phyloP scores from a whole-genome alignment of 2,113 vertebrate species.

The Carollia perspicillata region DNA sequence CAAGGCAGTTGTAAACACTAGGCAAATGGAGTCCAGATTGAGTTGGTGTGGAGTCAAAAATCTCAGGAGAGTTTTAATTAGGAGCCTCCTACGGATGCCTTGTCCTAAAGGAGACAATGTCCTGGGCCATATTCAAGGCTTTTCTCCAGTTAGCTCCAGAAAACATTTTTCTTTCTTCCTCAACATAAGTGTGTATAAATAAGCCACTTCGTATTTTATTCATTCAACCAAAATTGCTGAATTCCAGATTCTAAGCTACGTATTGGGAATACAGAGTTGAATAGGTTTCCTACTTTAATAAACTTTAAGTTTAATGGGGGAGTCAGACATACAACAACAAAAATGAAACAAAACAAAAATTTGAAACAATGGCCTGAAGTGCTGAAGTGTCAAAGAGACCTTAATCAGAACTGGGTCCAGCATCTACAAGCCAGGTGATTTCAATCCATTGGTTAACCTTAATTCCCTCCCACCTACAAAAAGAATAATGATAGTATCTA shows the following conservation, averaged over 20 bases:
- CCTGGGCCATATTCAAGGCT: no score
- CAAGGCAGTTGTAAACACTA: background rate
- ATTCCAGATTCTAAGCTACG: background rate
- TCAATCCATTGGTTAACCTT: background rate
- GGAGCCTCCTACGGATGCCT: background rate
- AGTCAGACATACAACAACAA: background rate
- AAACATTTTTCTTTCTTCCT: background rate
- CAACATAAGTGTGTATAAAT: background rate
- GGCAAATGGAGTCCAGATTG: background rate
- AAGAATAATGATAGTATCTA: background rate
- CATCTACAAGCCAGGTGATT: background rate
- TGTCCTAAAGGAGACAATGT: background rate
- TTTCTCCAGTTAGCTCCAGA: background rate
- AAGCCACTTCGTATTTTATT: background rate
- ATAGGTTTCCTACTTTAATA: background rate
- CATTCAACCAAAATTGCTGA: background rate
- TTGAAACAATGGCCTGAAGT: background rate
- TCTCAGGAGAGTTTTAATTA: background rate
- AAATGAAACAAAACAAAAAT: background rate
- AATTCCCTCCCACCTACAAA: background rate
- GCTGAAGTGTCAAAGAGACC: background rate
- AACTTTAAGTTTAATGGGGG: background rate
- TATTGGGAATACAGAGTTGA: background rate
- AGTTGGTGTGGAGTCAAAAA: background rate
- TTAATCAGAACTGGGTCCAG: background rate